phyloP scores from a whole-genome alignment of 1,140 invertebrate genomes.

The Tribolium castaneum region DNA sequence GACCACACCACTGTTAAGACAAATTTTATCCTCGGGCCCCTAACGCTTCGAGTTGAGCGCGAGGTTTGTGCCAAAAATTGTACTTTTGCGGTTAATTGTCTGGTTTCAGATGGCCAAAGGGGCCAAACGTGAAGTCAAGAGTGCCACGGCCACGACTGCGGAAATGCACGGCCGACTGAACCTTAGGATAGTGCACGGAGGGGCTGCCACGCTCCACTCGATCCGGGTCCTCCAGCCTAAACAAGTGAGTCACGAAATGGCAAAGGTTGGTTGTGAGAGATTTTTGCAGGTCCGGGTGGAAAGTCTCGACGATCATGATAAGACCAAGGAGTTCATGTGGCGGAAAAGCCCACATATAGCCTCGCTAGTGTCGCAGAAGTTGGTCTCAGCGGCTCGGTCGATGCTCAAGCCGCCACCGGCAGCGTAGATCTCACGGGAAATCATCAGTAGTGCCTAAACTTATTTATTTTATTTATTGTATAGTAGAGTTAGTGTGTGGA shows the following conservation, averaged over 20 bases:
- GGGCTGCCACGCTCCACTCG: constrained; percentile 80
- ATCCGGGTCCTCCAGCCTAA: constrained; percentile 87
- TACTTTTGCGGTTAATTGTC: not conserved
- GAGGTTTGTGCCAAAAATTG: constrained; percentile 67
- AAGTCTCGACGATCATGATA: constrained; percentile 82
- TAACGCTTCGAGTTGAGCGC: constrained; percentile 84
- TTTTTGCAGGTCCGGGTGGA: constrained; percentile 79
- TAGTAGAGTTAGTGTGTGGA: not conserved
- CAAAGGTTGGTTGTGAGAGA: not conserved
- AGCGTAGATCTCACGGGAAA: not conserved
- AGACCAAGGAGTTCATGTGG: constrained; percentile 85
- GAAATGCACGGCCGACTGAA: constrained; percentile 85
- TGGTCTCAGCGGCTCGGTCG: constrained; percentile 79
- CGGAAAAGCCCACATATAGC: constrained; percentile 82
- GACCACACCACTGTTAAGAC: constrained; percentile 84
- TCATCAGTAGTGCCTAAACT: not conserved
- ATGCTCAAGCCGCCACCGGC: constrained; percentile 71
- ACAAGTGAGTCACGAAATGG: constrained; percentile 71
- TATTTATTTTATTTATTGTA: constrained; percentile 24
- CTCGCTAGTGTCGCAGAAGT: constrained; percentile 82
- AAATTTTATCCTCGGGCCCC: constrained; percentile 81
- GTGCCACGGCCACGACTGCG: constrained; percentile 84
- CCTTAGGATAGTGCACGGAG: constrained; percentile 79
- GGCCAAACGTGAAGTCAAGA: constrained; percentile 79
- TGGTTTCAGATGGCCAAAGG: constrained; percentile 76